phyloP scores from a whole-genome alignment of 1,140 invertebrate species.

The Bombus affinis region DNA sequence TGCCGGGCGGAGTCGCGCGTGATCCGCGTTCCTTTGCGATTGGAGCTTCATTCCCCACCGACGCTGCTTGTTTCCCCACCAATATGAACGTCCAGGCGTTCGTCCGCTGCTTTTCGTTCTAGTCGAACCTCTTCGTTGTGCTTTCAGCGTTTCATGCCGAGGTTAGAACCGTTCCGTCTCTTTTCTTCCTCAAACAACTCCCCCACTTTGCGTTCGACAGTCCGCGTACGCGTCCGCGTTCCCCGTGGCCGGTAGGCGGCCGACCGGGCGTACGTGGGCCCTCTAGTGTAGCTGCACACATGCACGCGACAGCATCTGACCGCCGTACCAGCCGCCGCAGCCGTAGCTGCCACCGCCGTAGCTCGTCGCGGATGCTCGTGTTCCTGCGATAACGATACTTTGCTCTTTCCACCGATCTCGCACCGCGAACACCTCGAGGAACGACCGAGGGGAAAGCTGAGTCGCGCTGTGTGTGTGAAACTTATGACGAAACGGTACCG shows the following conservation, averaged over 20 bases:
- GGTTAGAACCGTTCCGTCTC: background rate
- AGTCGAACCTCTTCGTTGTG: conserved; percentile 57
- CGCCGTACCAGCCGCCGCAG: conserved; percentile 65
- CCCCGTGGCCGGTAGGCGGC: conserved; percentile 69
- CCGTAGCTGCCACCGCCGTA: conserved; percentile 61
- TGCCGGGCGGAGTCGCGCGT: conserved; percentile 68
- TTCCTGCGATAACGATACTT: conserved; percentile 55
- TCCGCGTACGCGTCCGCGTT: conserved; percentile 63
- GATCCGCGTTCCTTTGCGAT: conserved; percentile 71
- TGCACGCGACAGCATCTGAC: conserved; percentile 82
- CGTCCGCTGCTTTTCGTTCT: conserved; percentile 61
- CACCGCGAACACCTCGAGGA: background rate
- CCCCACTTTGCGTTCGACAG: conserved; percentile 61
- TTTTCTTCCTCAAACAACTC: conserved; percentile 43
- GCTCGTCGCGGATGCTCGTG: conserved; percentile 58
- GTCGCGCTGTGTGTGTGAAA: background rate
- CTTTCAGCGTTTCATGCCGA: conserved; percentile 13
- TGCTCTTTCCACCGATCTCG: background rate
- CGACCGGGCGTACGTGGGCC: conserved; percentile 66
- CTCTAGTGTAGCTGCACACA: conserved; percentile 82
- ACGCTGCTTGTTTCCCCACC: conserved; percentile 64
- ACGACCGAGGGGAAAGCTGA: background rate
- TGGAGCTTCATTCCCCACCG: conserved; percentile 68
- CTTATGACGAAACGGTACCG: background rate
- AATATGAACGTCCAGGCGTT: conserved; percentile 64